Conservation (phyloP, 2,888 invertebrate genomes). For the Drosophila birchii region DNA sequence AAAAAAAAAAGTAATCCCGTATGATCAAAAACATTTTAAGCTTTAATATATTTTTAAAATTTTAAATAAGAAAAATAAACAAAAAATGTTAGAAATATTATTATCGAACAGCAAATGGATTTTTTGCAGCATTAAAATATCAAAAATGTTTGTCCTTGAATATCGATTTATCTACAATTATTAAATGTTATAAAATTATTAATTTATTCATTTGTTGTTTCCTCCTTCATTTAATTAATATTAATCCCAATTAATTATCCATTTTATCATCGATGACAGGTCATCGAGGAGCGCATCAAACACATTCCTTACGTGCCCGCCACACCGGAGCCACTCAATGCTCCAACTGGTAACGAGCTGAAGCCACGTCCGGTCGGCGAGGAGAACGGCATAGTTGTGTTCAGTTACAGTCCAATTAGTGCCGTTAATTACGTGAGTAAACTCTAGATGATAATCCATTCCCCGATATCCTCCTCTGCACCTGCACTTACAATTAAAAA, state of each 20-base stretch:
- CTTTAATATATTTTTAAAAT: too few species aligned
- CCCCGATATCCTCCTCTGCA: slow-evolving; percentile 2
- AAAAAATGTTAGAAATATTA: too few species aligned
- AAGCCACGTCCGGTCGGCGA: slow-evolving; percentile 94
- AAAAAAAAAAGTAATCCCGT: too few species aligned
- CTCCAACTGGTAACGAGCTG: slow-evolving; percentile 90
- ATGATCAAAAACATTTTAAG: too few species aligned
- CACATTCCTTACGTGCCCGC: slow-evolving; percentile 91
- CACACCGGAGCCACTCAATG: slow-evolving; percentile 92
- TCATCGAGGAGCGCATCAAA: slow-evolving; percentile 91
- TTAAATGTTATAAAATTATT: not conserved
- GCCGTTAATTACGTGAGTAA: slow-evolving; percentile 94
- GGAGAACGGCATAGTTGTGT: slow-evolving; percentile 93
- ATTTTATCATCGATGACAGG: slow-evolving; percentile 85
- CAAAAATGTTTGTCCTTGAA: not conserved
- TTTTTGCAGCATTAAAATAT: not conserved
- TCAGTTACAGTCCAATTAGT: slow-evolving; percentile 93
- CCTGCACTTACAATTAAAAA: slow-evolving; percentile 13
- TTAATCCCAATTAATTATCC: not conserved
- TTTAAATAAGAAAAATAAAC: too few species aligned
- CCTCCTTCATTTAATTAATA: not conserved
- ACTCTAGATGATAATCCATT: not conserved
- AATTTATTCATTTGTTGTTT: not conserved
- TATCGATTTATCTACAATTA: not conserved
- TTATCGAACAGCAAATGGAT: too few species aligned